Evolutionary conservation across 2,113 vertebrate genomes (phyloP).

Genomic region (Edolisoma coerulescens): DNA sequence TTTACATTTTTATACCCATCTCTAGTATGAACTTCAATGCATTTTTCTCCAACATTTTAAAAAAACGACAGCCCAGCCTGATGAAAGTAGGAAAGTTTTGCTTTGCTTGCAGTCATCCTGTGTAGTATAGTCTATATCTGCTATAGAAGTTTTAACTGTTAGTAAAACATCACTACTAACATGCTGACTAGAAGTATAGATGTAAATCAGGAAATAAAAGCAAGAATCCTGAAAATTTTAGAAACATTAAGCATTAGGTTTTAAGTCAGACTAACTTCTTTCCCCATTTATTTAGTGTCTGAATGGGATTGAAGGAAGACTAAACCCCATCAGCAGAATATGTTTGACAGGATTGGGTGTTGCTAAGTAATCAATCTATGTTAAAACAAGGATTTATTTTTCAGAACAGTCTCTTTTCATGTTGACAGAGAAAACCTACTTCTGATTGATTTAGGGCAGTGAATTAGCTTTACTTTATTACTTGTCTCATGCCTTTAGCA

Average conservation of each 20-base stretch:
- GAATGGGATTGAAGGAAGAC: neutral
- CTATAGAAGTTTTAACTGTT: neutral
- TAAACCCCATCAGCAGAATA: neutral
- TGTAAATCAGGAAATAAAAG: neutral
- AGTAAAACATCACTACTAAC: neutral
- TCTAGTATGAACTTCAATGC: neutral
- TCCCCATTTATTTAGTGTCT: neutral
- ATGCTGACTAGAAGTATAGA: neutral
- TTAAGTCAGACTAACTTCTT: neutral
- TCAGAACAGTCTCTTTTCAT: neutral
- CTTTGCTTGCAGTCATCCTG: neutral
- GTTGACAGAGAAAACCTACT: neutral
- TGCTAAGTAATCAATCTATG: neutral
- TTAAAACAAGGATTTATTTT: slow-evolving; percentile 4
- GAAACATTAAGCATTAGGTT: neutral
- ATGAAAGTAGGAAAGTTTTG: neutral
- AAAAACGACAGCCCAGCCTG: neutral
- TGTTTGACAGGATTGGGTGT: neutral
- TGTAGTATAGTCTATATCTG: neutral
- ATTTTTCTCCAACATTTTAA: neutral
- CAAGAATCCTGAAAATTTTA: neutral
- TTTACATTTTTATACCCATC: neutral
- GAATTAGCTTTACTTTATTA: slow-evolving; percentile 1
- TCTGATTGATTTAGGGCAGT: neutral
- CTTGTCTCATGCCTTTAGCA: neutral